phyloP scores from a whole-genome alignment of 2,113 vertebrate species.

The Alces alces region DNA sequence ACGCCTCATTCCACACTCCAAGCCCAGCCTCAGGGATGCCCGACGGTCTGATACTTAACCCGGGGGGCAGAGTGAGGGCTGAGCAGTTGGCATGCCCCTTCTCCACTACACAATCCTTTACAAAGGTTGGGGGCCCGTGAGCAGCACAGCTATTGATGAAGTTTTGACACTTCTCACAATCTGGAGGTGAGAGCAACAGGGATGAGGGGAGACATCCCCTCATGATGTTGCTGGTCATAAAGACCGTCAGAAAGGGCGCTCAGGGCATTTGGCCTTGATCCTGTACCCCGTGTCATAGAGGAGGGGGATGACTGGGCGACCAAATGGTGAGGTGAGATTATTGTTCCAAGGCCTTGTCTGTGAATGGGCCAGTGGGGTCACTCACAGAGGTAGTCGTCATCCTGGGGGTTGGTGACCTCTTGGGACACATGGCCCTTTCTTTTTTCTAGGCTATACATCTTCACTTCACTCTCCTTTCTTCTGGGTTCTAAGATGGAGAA shows the following conservation, averaged over 20 bases:
- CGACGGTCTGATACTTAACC: slow-evolving; percentile 82
- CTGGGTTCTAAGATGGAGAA: neutral
- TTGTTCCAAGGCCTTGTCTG: neutral
- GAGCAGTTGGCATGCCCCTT: slow-evolving; percentile 72
- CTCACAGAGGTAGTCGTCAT: slow-evolving; percentile 73
- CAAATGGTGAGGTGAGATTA: neutral
- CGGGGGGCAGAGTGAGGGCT: slow-evolving; percentile 69
- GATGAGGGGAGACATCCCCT: neutral
- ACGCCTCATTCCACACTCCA: slow-evolving; percentile 84
- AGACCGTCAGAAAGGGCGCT: neutral
- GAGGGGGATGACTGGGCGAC: neutral
- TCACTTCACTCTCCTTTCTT: neutral
- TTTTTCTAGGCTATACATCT: slow-evolving; percentile 56
- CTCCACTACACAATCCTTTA: slow-evolving; percentile 79
- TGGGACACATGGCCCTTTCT: slow-evolving; percentile 39
- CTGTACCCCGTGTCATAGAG: neutral
- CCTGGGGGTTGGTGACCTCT: slow-evolving; percentile 66
- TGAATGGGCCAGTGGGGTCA: neutral
- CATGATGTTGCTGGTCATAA: neutral
- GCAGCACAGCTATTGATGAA: slow-evolving; percentile 77
- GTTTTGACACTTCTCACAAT: slow-evolving; percentile 84
- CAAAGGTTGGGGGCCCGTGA: slow-evolving; percentile 78
- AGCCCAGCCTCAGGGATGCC: slow-evolving; percentile 83
- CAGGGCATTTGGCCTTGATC: neutral
- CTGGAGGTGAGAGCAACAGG: slow-evolving; percentile 65